phyloP scores from a whole-genome alignment of 2,113 vertebrate genomes.

The Hemicordylus capensis region DNA sequence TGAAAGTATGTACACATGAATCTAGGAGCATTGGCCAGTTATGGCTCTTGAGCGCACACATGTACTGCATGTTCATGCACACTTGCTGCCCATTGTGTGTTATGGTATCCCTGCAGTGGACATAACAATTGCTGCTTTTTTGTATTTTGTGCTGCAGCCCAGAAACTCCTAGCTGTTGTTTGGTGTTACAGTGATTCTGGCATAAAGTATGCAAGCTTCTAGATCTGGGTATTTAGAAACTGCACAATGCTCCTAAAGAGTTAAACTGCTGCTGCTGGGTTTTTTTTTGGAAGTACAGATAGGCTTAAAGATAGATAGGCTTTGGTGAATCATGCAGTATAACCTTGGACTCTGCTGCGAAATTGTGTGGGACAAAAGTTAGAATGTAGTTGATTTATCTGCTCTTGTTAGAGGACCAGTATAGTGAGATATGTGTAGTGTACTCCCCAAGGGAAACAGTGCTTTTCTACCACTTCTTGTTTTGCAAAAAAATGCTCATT shows the following conservation, averaged over 20 bases:
- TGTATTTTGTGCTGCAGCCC: background rate
- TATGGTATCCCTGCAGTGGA: background rate
- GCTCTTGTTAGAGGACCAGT: background rate
- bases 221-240: background rate
- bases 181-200: background rate
- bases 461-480: background rate
- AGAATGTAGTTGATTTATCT: background rate
- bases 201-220: background rate
- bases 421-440: background rate
- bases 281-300: background rate
- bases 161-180: background rate
- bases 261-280: background rate
- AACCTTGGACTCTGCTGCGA: background rate
- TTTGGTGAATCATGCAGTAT: accelerated
- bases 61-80: background rate
- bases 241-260: accelerated
- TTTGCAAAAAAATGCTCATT: background rate
- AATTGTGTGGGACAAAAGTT: background rate
- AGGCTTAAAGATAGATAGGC: background rate
- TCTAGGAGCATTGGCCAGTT: background rate
- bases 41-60: too few species aligned
- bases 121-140: background rate
- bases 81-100: background rate
- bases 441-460: background rate
- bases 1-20: background rate